phyloP scores from a whole-genome alignment of 1,140 invertebrate species.

The Cyrtorhinus lividipennis region DNA sequence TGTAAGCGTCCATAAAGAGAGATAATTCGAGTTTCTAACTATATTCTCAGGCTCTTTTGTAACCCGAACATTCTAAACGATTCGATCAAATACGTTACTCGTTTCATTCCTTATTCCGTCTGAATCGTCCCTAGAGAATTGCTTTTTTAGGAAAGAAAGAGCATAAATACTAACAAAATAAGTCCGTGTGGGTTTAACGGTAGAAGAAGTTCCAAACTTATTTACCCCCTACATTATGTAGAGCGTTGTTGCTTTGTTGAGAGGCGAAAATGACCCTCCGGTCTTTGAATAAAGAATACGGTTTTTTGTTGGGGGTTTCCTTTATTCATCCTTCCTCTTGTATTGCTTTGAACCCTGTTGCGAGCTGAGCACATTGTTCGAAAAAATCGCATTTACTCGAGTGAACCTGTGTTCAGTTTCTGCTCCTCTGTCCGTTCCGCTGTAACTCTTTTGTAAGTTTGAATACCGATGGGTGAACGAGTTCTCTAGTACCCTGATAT shows the following conservation, averaged over 20 bases:
- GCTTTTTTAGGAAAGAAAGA: background rate
- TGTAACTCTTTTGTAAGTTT: too few species aligned
- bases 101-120: background rate
- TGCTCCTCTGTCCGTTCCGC: too few species aligned
- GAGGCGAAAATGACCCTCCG: background rate
- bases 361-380: too few species aligned
- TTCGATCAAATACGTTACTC: background rate
- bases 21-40: background rate
- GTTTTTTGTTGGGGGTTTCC: background rate
- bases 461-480: too few species aligned
- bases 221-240: background rate
- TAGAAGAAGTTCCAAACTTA: background rate
- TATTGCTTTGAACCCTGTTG: too few species aligned
- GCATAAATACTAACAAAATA: background rate
- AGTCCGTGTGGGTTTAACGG: background rate
- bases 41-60: background rate
- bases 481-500: too few species aligned
- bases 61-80: background rate
- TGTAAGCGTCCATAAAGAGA: background rate
- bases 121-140: background rate
- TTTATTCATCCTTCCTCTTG: background rate
- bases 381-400: too few species aligned
- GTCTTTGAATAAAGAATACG: background rate
- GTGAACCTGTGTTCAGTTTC: too few species aligned
- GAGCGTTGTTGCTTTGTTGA: background rate